Evolutionary conservation across 2,888 invertebrate species (phyloP), one percentile per base, ranked within the genome.

Genomic region (Piscicola geometra): DNA sequence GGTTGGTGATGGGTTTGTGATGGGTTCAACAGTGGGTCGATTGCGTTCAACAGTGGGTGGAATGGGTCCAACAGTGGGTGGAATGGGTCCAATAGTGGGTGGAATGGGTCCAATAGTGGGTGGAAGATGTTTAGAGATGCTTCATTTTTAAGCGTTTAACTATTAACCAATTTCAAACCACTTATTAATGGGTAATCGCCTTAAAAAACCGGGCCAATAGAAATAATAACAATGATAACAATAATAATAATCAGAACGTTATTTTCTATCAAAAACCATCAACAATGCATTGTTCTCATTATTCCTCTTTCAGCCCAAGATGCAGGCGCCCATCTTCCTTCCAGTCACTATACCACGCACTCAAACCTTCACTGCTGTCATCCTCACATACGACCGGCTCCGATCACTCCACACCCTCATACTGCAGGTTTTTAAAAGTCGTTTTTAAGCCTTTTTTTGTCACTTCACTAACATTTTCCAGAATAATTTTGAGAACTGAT

Each of bases 301-400:
- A 47, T 47, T 47, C 28, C 35, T n/a, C 21, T 70, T 70, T 41
- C 79, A 84, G 83, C 80, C 80, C 52, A 79, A 80, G 2, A 78
- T 82, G 1, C 80, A 79, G 47, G 82, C 83, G 50, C 86, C 86
- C 0, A 87, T 96, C 36, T 93, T 94, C 86, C 87, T 94, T 81
- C 94, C 94, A 0, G 88, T 92, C 72, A 92, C 93, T 41, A 92
- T 93, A 1, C 82, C 84, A 3, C 92, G 92, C 66, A 79, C 82
- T 28, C 81, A 81, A 75, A 96, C 97, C 76, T 97, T 97, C 86
- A 97, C 97, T 1, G 96, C 96, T 32, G 94, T 97, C 80, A 92
- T 97, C 82, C 89, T 97, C 79, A 96, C 95, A 0, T 97, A 93
- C 82, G 95, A 97, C 86, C 89, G 96, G 77, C 89, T 94, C 30